These are phyloP conservation scores for Dugesia japonica DNA, from an alignment of 2,888 invertebrate species.

Conservation along the genomic window DNA sequence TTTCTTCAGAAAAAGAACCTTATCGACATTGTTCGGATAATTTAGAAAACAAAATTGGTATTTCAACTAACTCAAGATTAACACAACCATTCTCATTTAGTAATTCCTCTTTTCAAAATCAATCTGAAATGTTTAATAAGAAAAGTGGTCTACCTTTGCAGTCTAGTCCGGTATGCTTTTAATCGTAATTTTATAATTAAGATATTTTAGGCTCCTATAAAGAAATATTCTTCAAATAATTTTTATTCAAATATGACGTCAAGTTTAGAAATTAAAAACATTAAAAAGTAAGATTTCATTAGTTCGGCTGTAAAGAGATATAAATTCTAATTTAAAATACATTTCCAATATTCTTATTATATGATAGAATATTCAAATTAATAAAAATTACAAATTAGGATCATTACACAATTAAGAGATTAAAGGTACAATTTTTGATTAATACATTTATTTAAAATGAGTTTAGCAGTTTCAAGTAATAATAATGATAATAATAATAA, in stretches of 20 bases:
- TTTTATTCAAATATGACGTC: background rate
- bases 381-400: no score
- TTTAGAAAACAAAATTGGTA: background rate
- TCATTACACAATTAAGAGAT: no score
- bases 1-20: background rate
- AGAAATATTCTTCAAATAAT: background rate
- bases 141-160: conserved; percentile 56
- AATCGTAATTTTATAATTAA: background rate
- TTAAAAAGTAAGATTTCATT: background rate
- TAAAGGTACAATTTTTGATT: no score
- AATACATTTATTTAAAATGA: no score
- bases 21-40: background rate
- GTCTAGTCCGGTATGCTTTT: conserved; percentile 59
- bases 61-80: background rate
- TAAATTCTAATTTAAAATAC: no score
- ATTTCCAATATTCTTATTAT: no score
- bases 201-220: background rate
- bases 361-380: no score
- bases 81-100: background rate
- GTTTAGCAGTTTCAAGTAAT: no score
- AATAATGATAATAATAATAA: no score
- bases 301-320: no score
- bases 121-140: conserved; percentile 10
- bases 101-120: background rate
- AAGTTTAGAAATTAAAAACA: background rate